phyloP scores from a whole-genome alignment of 2,113 vertebrate genomes.

The Hemibagrus wyckioides region DNA sequence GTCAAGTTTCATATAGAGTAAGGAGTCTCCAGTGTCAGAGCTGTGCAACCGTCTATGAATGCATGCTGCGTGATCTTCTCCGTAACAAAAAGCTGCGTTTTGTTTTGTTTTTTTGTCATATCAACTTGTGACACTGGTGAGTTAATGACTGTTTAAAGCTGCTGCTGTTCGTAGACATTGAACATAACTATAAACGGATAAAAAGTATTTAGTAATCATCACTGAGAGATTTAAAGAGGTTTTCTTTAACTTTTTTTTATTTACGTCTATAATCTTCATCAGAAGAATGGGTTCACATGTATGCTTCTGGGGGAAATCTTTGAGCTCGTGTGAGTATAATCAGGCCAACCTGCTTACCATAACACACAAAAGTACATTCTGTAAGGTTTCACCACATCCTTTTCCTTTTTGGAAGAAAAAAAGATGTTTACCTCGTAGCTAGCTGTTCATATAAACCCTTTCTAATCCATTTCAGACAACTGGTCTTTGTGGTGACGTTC shows the following conservation, averaged over 20 bases:
- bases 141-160: background rate
- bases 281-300: slow-evolving; percentile 98
- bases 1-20: no score
- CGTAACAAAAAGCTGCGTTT: background rate
- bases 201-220: background rate
- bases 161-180: background rate
- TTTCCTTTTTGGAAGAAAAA: background rate
- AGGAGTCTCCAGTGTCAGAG: no score
- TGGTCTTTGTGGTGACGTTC: slow-evolving; percentile 97
- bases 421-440: background rate
- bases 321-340: slow-evolving; percentile 88
- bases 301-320: slow-evolving; percentile 97
- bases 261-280: slow-evolving; percentile 95
- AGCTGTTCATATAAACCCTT: background rate
- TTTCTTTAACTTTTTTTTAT: slow-evolving; percentile 61
- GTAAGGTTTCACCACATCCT: background rate
- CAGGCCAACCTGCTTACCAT: background rate
- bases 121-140: background rate
- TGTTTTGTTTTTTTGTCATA: background rate
- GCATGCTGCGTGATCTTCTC: background rate
- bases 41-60: background rate
- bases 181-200: background rate
- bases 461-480: slow-evolving; percentile 76
- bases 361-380: background rate
- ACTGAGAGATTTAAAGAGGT: background rate